Evolutionary conservation across 2,888 invertebrate genomes (phyloP), one percentile per base, ranked within the genome.

Genomic region (Smittia aterrima): DNA sequence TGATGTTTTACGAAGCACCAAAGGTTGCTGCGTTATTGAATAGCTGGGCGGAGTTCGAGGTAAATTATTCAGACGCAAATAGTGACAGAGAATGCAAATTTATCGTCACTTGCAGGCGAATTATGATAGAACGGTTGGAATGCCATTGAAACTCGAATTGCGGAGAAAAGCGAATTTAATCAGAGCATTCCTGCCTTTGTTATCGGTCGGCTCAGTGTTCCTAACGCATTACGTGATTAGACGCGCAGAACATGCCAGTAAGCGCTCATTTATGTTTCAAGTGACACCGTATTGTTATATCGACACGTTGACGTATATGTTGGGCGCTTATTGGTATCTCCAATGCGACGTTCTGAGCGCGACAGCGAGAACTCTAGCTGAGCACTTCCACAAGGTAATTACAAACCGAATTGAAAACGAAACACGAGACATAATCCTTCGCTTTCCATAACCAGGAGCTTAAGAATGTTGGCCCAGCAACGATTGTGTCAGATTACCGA

Each of bases 291-390:
- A 90, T 77, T 88, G 90, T 66, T 88, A 89, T 78, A 81, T 91
- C 77, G 90, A 90, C 79, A 88, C 71, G 62, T 79, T 90, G 62
- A 90, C 89, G 0, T 90, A 89, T 76, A 85, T 90, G 79, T 80
- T 90, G 58, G 90, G 90, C 0, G 90, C 89, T 0, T 88, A 89
- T 80, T 91, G 91, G 91, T 90, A 87, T 78, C 82, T 90, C 0
- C 85, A 89, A 13, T 90, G 90, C 77, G 87, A 89, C 78, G 84
- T 86, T 0, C 83, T 90, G 18, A 90, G 89, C 76, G 82, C 84
- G 16, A 87, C 89, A 2, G 90, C 90, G 0, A 86, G 86, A 76
- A 83, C 88, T 24, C 80, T 91, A 53, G 89, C 90, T 1, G 88
- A 89, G 75, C 88, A 90, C 78, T 90, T 91, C 79, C 88, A 90